These are phyloP conservation scores for Camptogramma bilineatum DNA, from an alignment of 2,888 invertebrate species.

Conservation along the genomic window DNA sequence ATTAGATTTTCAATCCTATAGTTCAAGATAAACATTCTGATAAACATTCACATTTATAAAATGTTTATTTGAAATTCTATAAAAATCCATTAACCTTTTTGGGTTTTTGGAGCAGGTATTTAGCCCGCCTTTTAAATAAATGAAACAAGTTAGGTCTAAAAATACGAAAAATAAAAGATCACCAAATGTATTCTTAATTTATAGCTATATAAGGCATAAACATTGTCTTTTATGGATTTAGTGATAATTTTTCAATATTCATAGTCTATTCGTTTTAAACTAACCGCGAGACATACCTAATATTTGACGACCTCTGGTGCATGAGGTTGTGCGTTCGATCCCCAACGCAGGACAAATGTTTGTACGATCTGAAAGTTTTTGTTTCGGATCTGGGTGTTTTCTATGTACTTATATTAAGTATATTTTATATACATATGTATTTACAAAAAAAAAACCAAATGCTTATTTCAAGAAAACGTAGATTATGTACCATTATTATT, in stretches of 20 bases:
- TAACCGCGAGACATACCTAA: not conserved
- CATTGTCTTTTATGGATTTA: not conserved
- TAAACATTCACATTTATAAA: not conserved
- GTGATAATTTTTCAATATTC: too few relatives aligned
- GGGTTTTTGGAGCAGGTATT: conserved; percentile 8
- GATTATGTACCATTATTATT: too few relatives aligned
- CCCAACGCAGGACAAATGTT: too few relatives aligned
- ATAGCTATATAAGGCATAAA: not conserved
- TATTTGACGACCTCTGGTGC: too few relatives aligned
- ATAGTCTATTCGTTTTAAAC: not conserved
- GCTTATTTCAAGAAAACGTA: too few relatives aligned
- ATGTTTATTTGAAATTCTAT: not conserved
- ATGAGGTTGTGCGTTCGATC: too few relatives aligned
- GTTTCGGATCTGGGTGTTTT: too few relatives aligned
- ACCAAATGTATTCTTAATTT: not conserved
- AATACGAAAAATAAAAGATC: conserved; percentile 1
- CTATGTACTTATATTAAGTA: too few relatives aligned
- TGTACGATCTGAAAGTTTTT: too few relatives aligned
- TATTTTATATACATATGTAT: too few relatives aligned
- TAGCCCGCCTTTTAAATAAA: not conserved
- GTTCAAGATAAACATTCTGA: not conserved
- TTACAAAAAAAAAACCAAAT: too few relatives aligned
- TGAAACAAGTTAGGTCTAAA: conserved; percentile 8
- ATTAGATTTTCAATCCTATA: too few relatives aligned
- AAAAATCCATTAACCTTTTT: conserved; percentile 4